Percentiles rank a stretch among this genome's conserved stretches.
phyloP scores from a whole-genome alignment of 2,797 vertebrate species.

The Lagocephalus sceleratus region DNA sequence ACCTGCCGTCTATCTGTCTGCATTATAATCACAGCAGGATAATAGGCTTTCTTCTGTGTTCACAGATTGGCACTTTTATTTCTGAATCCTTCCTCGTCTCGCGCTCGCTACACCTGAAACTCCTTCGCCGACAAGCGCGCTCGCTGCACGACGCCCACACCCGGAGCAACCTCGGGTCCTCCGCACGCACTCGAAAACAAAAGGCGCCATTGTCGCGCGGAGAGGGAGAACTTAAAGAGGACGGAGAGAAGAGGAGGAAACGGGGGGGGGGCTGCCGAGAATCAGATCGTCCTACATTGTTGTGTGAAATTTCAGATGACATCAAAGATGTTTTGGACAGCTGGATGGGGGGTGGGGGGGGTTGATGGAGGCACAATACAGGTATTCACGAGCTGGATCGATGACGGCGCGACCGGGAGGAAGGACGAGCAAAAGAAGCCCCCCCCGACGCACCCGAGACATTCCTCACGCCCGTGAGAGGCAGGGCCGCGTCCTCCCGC shows the following conservation, averaged over 20 bases:
- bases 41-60: constrained; percentile 58
- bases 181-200: constrained; percentile 60
- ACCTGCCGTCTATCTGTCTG: constrained; percentile 74
- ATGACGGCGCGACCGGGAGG: constrained; percentile 51
- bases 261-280: constrained; percentile 52
- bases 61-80: constrained; percentile 68
- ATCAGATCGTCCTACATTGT: constrained; percentile 75
- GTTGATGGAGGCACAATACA: too few relatives aligned
- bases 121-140: constrained; percentile 46
- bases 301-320: constrained; percentile 81
- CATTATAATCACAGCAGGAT: constrained; percentile 67
- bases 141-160: constrained; percentile 41
- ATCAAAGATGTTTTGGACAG: constrained; percentile 65
- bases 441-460: too few relatives aligned
- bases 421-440: constrained; percentile 41
- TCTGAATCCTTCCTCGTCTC: constrained; percentile 48
- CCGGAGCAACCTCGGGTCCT: constrained; percentile 47
- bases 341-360: background rate
- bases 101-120: constrained; percentile 50
- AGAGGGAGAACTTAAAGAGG: constrained; percentile 70
- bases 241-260: constrained; percentile 30
- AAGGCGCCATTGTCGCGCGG: constrained; percentile 68
- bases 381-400: constrained; percentile 55
- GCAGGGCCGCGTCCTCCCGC: constrained; percentile 54
- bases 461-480: too few relatives aligned